Evolutionary conservation across 1,140 invertebrate genomes (phyloP).

Genomic region (Rhizoglyphus robini): DNA sequence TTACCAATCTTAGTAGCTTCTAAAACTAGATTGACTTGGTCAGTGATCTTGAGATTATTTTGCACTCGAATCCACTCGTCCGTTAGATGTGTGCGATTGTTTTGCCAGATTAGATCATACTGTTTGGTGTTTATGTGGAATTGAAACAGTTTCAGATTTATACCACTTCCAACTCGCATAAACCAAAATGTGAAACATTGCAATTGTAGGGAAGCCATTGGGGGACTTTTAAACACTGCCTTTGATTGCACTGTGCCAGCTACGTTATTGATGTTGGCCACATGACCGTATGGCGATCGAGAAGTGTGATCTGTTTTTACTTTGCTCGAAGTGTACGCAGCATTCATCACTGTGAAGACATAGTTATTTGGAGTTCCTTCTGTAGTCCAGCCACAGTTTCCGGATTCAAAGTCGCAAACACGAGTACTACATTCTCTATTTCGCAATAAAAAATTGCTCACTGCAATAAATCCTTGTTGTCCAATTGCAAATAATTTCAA

Average conservation of each 20-base stretch:
- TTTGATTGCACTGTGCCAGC: not conserved
- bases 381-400: not conserved
- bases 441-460: not conserved
- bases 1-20: too few relatives aligned
- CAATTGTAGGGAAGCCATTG: not conserved
- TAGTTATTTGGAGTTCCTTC: not conserved
- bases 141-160: too few relatives aligned
- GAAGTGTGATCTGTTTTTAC: not conserved
- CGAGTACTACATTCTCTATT: not conserved
- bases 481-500: not conserved
- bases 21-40: too few relatives aligned
- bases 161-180: not conserved
- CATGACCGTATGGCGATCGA: not conserved
- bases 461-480: not conserved
- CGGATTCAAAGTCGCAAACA: not conserved
- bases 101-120: not conserved
- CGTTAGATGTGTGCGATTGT: not conserved
- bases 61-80: constrained; percentile 2
- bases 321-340: not conserved
- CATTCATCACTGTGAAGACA: not conserved
- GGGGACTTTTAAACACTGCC: not conserved
- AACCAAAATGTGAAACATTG: not conserved
- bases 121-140: too few relatives aligned
- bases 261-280: not conserved
- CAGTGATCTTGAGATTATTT: not conserved